Base-by-base conservation (phyloP, 2,888 invertebrate species). In the Rhogogaster chlorosoma region DNA sequence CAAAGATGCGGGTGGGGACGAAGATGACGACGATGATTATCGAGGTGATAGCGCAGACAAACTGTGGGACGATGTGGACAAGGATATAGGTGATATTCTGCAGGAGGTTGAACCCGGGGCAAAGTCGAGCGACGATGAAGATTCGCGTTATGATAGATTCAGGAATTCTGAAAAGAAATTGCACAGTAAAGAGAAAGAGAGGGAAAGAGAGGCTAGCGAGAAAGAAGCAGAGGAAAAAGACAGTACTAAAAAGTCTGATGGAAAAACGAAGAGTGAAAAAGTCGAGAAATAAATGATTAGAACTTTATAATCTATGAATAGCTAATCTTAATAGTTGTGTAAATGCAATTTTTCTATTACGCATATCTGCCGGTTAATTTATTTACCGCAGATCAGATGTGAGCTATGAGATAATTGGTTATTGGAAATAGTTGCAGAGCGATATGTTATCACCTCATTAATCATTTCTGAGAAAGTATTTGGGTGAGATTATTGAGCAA, bases 1-100 rank as follows among this genome's bases (percentile, higher is more conserved):
- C 78, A 89, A 88, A 15, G 87, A 88, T 26, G 90, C 49, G 86
- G 88, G 88, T n/a, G 93, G 93, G 38, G 94, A 93, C n/a, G 94
- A 94, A 38, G 96, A 94, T 57, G 92, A 92, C 42, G 90, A 91
- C 15, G 93, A 94, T 45, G 95, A 92, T 64, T 91, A 89, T 78
- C 89, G 86, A 1, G 90, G 87, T 9, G 92, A 91, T 10, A 88
- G 94, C 86, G 96, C 96, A 88, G 97, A 97, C 89, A 96, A 97
- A 90, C 90, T 97, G 84, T 97, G 97, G 97, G 97, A 96, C 38
- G 97, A 97, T 92, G 97, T 97, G 45, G 97, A 97, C 91, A 97
- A 97, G 91, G 97, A 97, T 92, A 94, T 97, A 86, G 97, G 97
- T 6, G 97, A 97, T 90, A 94, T 97, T 84, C 93, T 97, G 53